phyloP scores from a whole-genome alignment of 1,140 invertebrate genomes.

The Steinernema feltiae region DNA sequence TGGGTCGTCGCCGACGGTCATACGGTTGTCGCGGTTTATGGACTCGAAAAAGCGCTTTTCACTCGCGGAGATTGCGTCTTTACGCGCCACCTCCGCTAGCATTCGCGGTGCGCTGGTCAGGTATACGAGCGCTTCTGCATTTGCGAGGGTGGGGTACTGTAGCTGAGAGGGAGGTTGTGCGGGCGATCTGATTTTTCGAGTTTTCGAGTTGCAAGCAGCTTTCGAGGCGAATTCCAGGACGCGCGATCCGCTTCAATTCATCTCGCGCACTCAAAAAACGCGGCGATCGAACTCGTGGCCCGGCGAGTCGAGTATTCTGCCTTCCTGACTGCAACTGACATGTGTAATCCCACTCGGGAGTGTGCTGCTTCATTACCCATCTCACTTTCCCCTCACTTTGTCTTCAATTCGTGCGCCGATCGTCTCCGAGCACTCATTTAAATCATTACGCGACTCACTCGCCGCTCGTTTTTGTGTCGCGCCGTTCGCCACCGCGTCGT shows the following conservation, averaged over 20 bases:
- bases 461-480: constrained; percentile 5
- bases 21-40: constrained; percentile 12
- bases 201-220: too few species aligned
- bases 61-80: neutral
- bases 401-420: neutral
- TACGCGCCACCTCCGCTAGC: neutral
- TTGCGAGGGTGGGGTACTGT: too few species aligned
- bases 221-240: too few species aligned
- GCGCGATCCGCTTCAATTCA: too few species aligned
- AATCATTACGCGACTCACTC: constrained; percentile 13
- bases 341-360: constrained; percentile 10
- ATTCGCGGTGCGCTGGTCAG: neutral
- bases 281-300: neutral
- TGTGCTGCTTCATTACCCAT: constrained; percentile 15
- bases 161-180: neutral
- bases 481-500: neutral
- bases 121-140: too few species aligned
- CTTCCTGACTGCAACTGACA: constrained; percentile 10
- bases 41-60: neutral
- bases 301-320: neutral
- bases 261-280: neutral
- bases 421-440: constrained; percentile 8
- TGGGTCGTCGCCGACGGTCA: neutral
- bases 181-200: too few species aligned
- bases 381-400: neutral